phyloP scores from a whole-genome alignment of 2,797 vertebrate genomes.

The Oreortyx pictus region DNA sequence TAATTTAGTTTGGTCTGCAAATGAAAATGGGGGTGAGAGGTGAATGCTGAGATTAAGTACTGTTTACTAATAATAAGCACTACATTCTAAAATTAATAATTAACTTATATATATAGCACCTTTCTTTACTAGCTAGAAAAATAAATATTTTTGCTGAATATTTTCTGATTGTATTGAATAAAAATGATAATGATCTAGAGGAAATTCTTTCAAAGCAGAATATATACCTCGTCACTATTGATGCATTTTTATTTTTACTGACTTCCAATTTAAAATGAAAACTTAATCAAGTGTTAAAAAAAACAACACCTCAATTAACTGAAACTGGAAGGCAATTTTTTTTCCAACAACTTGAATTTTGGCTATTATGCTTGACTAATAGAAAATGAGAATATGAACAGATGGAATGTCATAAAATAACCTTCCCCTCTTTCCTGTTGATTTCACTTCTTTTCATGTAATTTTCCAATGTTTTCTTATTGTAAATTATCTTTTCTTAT shows the following conservation, averaged over 20 bases:
- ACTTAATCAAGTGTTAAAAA: not conserved
- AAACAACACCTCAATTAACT: not conserved
- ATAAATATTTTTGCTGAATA: not conserved
- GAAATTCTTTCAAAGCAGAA: not conserved
- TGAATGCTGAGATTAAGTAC: not conserved
- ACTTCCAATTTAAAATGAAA: not conserved
- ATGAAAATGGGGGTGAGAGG: not conserved
- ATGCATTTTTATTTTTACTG: not conserved
- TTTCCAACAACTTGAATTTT: not conserved
- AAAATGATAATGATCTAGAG: not conserved
- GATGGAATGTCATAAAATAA: not conserved
- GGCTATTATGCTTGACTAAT: not conserved
- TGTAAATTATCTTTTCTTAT: not conserved
- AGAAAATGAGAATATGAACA: not conserved
- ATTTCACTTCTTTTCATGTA: not conserved
- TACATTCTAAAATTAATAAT: not conserved
- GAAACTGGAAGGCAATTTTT: not conserved
- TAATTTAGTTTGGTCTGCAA: not conserved
- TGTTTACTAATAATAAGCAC: not conserved
- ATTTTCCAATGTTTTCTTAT: not conserved
- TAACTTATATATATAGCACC: not conserved
- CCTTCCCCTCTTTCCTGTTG: not conserved
- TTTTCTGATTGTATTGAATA: not conserved
- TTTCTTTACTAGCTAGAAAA: not conserved
- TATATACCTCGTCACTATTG: fast-evolving